Base-by-base conservation (phyloP, 1,140 invertebrate genomes). In the Lepidurus arcticus region DNA sequence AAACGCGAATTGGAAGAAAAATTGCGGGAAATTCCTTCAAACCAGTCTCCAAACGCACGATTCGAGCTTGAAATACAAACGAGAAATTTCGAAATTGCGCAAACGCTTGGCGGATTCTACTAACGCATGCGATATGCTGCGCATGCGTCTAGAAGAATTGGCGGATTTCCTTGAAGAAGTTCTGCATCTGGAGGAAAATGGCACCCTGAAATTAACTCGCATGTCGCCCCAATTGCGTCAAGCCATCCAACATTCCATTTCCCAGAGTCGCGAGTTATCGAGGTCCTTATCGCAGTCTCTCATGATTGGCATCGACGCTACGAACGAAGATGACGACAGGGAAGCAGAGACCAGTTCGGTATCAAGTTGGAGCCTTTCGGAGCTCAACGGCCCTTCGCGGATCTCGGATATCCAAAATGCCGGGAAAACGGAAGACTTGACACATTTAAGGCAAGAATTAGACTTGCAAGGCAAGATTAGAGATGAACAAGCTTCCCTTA, bases 91-190 rank as follows among this genome's bases (percentile, higher is more conserved):
- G 5, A 78, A 73, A 11, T 78, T 83, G 42, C 78, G 81, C 34
- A 79, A 81, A 74, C 74, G 82, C 4, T 74, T 83, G 16, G 81
- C 81, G 21, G 90, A 92, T 82, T 89, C 91, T 75, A 84, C 87
- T 11, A 89, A 91, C 82, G 89, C 91, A 0, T 89, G 90, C 82
- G 83, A 88, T 77, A 82, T 91, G 44, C 83, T 92, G 24, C 89
- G 89, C 16, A 87, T 85, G 44, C 86, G 91, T 6, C 83, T 93
- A 42, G 90, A 92, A 82, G 91, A 92, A 81, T 83, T 93, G 78
- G 90, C 91, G 2, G 87, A 88, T 74, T 92, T 93, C 82, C 84
- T 93, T 16, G 90, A 92, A 81, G 90, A 90, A 53, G 84, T 93
- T 74, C 82, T 93, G 8, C 89, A 88, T 76, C 87, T 91, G 80